Percentiles rank a stretch among this genome's conserved stretches.
These are phyloP conservation scores for Syrmaticus mikado DNA, from an alignment of 2,113 vertebrate species.

Conservation along the genomic window DNA sequence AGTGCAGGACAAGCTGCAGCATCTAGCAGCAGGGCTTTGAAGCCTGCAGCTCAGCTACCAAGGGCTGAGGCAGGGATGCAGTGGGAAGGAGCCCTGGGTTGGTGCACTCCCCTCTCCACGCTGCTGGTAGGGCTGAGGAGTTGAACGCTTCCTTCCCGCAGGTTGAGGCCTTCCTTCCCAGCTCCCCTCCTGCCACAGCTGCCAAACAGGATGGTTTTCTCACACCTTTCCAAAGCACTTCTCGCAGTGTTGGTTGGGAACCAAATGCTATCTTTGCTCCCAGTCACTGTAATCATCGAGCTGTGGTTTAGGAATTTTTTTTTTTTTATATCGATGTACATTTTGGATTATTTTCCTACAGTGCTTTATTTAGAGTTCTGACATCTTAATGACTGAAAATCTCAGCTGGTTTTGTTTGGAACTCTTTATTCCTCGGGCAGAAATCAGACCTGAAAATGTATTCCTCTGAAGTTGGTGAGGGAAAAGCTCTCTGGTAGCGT, in stretches of 20 bases:
- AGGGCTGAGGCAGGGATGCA: not conserved
- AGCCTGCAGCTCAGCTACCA: not conserved
- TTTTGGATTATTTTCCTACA: not conserved
- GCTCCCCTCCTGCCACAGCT: not conserved
- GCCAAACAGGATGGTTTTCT: not conserved
- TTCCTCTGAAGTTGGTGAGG: slow-evolving; percentile 4
- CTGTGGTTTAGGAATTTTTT: not conserved
- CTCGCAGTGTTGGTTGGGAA: not conserved
- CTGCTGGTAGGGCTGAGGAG: not conserved
- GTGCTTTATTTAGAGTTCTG: not conserved
- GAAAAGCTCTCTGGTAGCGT: not conserved
- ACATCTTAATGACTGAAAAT: not conserved
- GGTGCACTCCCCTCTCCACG: not conserved
- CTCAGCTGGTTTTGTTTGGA: not conserved
- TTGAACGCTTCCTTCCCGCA: not conserved
- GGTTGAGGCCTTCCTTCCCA: not conserved
- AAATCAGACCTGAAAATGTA: not conserved
- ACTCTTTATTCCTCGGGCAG: not conserved
- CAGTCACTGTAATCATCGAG: accelerated
- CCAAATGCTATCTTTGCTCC: not conserved
- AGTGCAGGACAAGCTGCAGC: not conserved
- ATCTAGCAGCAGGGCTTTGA: accelerated
- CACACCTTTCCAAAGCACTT: not conserved
- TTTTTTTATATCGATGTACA: not conserved
- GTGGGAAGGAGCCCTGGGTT: accelerated